phyloP scores from a whole-genome alignment of 2,797 vertebrate species.

The Acropternis orthonyx region DNA sequence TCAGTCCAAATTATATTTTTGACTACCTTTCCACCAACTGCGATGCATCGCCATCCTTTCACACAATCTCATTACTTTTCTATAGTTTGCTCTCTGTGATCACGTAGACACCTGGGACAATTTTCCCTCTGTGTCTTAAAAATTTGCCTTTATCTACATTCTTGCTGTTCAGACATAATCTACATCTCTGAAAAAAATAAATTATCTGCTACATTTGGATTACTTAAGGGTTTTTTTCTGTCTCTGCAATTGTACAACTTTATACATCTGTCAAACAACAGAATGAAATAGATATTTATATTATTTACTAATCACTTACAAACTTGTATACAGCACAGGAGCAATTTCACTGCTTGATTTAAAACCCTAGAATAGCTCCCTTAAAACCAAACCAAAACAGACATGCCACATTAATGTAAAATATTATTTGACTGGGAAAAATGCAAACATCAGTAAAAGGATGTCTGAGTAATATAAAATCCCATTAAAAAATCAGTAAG shows the following conservation, averaged over 20 bases:
- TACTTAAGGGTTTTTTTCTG: not conserved
- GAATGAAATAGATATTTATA: not conserved
- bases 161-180: not conserved
- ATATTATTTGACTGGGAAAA: conserved; percentile 24
- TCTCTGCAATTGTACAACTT: not conserved
- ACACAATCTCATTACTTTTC: not conserved
- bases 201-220: not conserved
- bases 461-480: not conserved
- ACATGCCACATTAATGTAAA: not conserved
- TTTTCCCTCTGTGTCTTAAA: not conserved
- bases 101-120: not conserved
- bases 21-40: not conserved
- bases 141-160: not conserved
- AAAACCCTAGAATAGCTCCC: not conserved
- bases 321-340: not conserved
- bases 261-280: not conserved
- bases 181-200: not conserved
- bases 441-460: not conserved
- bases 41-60: not conserved
- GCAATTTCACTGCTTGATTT: not conserved
- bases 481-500: not conserved
- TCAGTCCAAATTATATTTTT: not conserved
- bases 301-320: conserved; percentile 11
- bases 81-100: not conserved
- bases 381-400: conserved; percentile 36